Conservation (phyloP, 1,140 invertebrate genomes). For the Euschistus heros region DNA sequence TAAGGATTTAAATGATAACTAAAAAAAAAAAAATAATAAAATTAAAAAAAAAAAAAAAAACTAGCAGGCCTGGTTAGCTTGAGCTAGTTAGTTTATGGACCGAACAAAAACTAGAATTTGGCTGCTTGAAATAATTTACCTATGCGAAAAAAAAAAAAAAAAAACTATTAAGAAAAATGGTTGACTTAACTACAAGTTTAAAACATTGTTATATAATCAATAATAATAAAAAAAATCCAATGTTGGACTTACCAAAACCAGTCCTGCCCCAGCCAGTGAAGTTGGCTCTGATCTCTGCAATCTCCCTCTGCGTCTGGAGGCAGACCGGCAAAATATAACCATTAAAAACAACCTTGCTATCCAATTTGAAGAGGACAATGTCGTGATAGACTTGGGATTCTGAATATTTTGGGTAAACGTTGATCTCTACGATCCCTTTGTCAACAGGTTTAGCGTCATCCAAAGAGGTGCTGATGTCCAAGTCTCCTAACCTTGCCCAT, state of each 20-base stretch:
- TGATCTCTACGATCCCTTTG: constrained; percentile 34
- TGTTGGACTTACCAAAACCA: constrained; percentile 25
- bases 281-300: constrained; percentile 31
- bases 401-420: constrained; percentile 39
- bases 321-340: constrained; percentile 38
- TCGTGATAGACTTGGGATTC: constrained; percentile 43
- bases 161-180: no score
- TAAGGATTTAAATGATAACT: no score
- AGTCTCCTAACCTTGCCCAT: constrained; percentile 31
- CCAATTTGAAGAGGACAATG: constrained; percentile 46
- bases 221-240: no score
- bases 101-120: no score
- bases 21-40: no score
- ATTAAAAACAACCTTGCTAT: constrained; percentile 32
- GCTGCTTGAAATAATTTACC: no score
- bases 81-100: no score
- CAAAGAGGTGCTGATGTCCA: constrained; percentile 27
- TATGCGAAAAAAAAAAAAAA: no score
- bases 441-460: constrained; percentile 26
- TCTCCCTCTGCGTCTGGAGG: constrained; percentile 30
- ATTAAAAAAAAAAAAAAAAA: no score
- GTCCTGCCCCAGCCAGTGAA: constrained; percentile 43
- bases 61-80: no score
- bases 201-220: no score
- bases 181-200: no score